Conservation (phyloP, 1,140 invertebrate species). For the Tetranychus cinnabarinus region DNA sequence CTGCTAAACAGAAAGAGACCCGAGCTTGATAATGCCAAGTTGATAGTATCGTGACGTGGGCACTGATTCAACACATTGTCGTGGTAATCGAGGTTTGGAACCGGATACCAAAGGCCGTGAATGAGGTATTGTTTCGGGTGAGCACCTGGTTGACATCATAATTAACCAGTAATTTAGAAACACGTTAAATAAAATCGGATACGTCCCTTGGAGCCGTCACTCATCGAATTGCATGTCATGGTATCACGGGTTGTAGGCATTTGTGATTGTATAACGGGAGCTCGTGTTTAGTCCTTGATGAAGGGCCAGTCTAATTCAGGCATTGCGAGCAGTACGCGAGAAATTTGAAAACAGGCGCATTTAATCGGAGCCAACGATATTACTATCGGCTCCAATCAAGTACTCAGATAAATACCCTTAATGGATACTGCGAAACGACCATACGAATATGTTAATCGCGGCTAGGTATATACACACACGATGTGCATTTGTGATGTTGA, state of each 20-base stretch:
- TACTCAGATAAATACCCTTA: neutral
- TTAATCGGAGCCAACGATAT: no score
- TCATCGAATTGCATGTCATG: neutral
- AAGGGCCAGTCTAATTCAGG: neutral
- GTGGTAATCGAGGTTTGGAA: neutral
- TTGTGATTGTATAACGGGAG: neutral
- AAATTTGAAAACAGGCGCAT: neutral
- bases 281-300: neutral
- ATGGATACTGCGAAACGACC: neutral
- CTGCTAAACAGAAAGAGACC: neutral
- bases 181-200: neutral
- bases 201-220: neutral
- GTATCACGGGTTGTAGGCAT: neutral
- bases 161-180: no score
- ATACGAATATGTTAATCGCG: neutral
- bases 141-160: no score
- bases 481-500: neutral
- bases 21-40: neutral
- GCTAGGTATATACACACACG: neutral
- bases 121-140: no score
- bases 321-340: neutral
- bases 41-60: neutral
- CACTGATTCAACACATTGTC: neutral
- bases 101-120: neutral
- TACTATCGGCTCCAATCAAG: neutral